Evolutionary conservation across 92 coral and sea anemone genomes (phyloP).

Genomic region (Zoanthus solanderi): DNA sequence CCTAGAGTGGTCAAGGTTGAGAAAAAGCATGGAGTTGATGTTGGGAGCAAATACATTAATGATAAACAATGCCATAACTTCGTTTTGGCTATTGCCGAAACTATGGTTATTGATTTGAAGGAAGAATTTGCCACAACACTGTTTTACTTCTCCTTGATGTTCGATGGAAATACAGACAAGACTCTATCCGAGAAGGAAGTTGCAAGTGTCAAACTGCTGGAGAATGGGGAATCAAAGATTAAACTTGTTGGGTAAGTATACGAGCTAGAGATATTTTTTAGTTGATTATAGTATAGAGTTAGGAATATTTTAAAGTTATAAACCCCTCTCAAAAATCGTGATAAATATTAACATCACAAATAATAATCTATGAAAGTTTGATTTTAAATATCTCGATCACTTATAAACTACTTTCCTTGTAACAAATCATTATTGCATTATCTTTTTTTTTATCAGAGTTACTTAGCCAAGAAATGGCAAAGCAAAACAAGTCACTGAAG

Average conservation of each 20-base stretch:
- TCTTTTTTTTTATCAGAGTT: too few species aligned
- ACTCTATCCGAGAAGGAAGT: conserved; percentile 20
- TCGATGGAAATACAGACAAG: conserved; percentile 29
- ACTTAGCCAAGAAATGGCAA: too few species aligned
- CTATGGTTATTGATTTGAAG: not conserved
- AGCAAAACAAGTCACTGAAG: too few species aligned
- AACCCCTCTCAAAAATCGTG: not conserved
- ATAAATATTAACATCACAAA: not conserved
- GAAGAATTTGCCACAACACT: not conserved
- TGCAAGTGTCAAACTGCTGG: conserved; percentile 4
- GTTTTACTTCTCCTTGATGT: not conserved
- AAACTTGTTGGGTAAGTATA: conserved; percentile 25
- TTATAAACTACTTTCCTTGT: too few species aligned
- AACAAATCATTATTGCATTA: too few species aligned
- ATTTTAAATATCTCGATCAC: not conserved
- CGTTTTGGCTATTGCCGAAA: conserved; percentile 16
- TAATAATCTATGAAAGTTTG: not conserved
- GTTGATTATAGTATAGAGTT: not conserved
- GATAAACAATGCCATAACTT: conserved; percentile 26
- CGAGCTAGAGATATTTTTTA: not conserved
- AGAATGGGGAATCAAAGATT: conserved; percentile 19
- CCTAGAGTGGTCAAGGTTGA: not conserved
- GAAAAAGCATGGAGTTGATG: not conserved
- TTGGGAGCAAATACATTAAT: conserved; percentile 16
- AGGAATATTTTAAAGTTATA: conserved; percentile 17